Evolutionary conservation across 2,888 invertebrate species (phyloP).

Genomic region (Leptarthrus brevirostris): DNA sequence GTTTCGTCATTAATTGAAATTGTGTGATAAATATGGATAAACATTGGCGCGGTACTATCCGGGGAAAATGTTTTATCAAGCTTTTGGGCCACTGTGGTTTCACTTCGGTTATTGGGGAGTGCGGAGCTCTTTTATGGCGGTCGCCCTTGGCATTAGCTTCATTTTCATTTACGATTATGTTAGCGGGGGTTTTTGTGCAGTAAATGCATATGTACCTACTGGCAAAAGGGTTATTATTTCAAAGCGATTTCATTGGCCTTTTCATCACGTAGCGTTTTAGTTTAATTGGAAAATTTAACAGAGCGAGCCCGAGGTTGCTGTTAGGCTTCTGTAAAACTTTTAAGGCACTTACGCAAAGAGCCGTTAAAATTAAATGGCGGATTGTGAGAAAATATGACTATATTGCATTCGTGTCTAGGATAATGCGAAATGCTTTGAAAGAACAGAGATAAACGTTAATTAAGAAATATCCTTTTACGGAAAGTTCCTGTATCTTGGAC

Average conservation of each 20-base stretch:
- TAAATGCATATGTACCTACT: background rate
- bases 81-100: conserved; percentile 24
- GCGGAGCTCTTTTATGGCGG: background rate
- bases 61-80: conserved; percentile 38
- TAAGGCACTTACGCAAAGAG: background rate
- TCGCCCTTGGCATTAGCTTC: conserved; percentile 14
- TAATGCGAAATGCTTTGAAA: too few species aligned
- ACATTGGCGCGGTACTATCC: conserved; percentile 17
- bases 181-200: background rate
- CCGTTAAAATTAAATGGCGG: too few species aligned
- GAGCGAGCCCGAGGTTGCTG: background rate
- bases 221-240: conserved; percentile 23
- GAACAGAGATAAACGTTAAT: too few species aligned
- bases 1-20: conserved; percentile 48
- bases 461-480: too few species aligned
- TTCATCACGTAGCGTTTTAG: conserved; percentile 32
- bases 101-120: conserved; percentile 16
- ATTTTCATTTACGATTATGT: background rate
- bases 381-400: too few species aligned
- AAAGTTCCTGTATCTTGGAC: too few species aligned
- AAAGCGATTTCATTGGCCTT: conserved; percentile 15
- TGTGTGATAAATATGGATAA: conserved; percentile 49
- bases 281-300: conserved; percentile 25
- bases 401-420: too few species aligned
- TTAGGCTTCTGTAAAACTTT: background rate